Base-by-base conservation (phyloP, 1,140 invertebrate genomes). In the Orius laevigatus region DNA sequence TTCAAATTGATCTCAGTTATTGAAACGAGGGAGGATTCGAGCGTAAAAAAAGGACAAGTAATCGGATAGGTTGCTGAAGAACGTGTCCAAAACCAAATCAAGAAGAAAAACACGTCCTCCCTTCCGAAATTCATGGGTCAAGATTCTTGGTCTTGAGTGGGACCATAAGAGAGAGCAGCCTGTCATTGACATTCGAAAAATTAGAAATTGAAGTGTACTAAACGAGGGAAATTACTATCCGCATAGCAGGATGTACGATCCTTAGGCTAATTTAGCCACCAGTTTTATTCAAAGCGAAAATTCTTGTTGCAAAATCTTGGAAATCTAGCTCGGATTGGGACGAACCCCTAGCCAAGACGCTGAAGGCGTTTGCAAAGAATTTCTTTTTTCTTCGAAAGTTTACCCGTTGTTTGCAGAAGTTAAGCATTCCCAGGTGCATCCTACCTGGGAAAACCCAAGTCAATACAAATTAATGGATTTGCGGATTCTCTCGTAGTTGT, bases 401-500 rank as follows among this genome's bases (percentile, higher is more conserved):
- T 56, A 3, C 38, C 11, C 11, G 15, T 18, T n/a, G n/a, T 3
- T 33, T 57, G 16, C 38, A 40, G 25, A 51, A 42, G 3, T 0
- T 59, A n/a, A 50, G 49, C 31, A 43, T 57, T 10, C 54, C 56
- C 8, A 40, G 57, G 3, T 58, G 55, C 44, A 8, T 55, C 8
- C 32, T 42, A 19, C 18, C 40, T 10, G 51, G n/a, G 20, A 12
- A 11, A 15, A 11, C 19, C 9, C 6, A 6, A 18, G 6, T 20
- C 10, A 5, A 43, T 32, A 8, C 16, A 58, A 39, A 2, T 57
- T 5, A 43, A 53, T 14, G 56, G 57, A 1, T 66, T 63, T 51
- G 58, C 56, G 34, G 63, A 66, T 56, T 62, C 62, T 1, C n/a
- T 60, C 57, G 34, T n/a, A 38, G 57, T 44, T 49, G n/a, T 49